Conservation (phyloP, 2,113 vertebrate genomes). For the Neodontobutis hainanensis region DNA sequence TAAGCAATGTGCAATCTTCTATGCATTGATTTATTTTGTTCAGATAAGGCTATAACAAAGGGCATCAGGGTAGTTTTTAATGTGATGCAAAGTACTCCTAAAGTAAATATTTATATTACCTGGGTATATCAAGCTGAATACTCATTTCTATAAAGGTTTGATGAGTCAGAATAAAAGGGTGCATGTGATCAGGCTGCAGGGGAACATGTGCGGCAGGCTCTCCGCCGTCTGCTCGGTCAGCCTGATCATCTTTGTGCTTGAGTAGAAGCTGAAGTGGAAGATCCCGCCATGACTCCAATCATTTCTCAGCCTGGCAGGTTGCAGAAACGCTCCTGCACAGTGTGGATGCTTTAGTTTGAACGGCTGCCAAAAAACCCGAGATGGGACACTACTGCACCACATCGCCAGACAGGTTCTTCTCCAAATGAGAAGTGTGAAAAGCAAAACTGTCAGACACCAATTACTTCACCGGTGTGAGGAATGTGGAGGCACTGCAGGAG, state of each 20-base stretch:
- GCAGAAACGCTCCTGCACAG: slow-evolving; percentile 30
- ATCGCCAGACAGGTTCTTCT: slow-evolving; percentile 24
- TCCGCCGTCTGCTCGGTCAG: slow-evolving; percentile 19
- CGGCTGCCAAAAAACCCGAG: slow-evolving; percentile 18
- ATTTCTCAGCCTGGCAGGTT: slow-evolving; percentile 23
- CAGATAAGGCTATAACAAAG: too few relatives aligned
- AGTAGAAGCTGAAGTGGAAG: slow-evolving; percentile 26
- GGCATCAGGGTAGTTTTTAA: too few relatives aligned
- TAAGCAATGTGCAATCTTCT: too few relatives aligned
- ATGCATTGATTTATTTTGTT: too few relatives aligned
- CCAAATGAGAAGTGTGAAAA: slow-evolving; percentile 35
- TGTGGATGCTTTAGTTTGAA: slow-evolving; percentile 31
- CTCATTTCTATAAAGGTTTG: too few relatives aligned
- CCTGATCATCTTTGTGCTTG: slow-evolving; percentile 28
- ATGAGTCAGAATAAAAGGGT: background rate
- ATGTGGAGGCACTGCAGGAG: slow-evolving; percentile 16
- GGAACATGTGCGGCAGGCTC: background rate
- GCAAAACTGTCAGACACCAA: slow-evolving; percentile 46
- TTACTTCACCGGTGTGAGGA: slow-evolving; percentile 23
- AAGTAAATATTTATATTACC: too few relatives aligned
- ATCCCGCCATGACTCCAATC: slow-evolving; percentile 22
- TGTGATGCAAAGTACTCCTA: too few relatives aligned
- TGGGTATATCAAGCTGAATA: too few relatives aligned
- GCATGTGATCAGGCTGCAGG: background rate
- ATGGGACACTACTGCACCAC: slow-evolving; percentile 2